Evolutionary conservation across 2,888 invertebrate genomes (phyloP).

Genomic region (Nyleta sp.): DNA sequence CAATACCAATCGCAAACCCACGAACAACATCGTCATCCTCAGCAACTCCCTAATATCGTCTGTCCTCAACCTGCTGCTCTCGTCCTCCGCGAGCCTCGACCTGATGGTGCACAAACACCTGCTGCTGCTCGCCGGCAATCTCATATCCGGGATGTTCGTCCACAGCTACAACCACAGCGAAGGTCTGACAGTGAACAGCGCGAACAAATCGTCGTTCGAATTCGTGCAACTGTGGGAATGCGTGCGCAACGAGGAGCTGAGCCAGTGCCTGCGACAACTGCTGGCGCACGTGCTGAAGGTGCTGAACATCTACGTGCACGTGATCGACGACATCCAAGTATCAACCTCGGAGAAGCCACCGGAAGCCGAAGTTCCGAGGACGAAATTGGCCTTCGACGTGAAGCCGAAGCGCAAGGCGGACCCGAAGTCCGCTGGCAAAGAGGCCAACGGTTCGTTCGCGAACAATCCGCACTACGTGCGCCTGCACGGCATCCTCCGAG

Average conservation of each 20-base stretch:
- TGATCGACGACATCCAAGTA: slow-evolving; percentile 86
- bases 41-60: slow-evolving; percentile 78
- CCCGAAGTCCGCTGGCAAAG: slow-evolving; percentile 56
- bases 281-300: slow-evolving; percentile 87
- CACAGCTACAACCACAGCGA: slow-evolving; percentile 82
- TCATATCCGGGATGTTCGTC: slow-evolving; percentile 78
- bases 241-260: slow-evolving; percentile 79
- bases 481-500: slow-evolving; percentile 91
- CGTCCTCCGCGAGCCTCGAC: slow-evolving; percentile 84
- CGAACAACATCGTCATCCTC: slow-evolving; percentile 65
- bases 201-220: slow-evolving; percentile 26
- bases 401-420: slow-evolving; percentile 82
- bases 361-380: slow-evolving; percentile 82
- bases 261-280: slow-evolving; percentile 84
- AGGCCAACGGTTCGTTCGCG: slow-evolving; percentile 82
- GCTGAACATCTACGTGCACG: slow-evolving; percentile 89
- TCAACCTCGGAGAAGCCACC: slow-evolving; percentile 83
- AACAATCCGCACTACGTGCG: slow-evolving; percentile 92
- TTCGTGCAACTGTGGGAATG: slow-evolving; percentile 72
- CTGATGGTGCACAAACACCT: slow-evolving; percentile 82
- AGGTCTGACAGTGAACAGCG: slow-evolving; percentile 1
- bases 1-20: slow-evolving; percentile 21
- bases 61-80: slow-evolving; percentile 81
- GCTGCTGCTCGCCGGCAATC: slow-evolving; percentile 81
- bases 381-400: slow-evolving; percentile 76